phyloP scores from a whole-genome alignment of 1,140 invertebrate species.

The Scaptomyza montana region DNA sequence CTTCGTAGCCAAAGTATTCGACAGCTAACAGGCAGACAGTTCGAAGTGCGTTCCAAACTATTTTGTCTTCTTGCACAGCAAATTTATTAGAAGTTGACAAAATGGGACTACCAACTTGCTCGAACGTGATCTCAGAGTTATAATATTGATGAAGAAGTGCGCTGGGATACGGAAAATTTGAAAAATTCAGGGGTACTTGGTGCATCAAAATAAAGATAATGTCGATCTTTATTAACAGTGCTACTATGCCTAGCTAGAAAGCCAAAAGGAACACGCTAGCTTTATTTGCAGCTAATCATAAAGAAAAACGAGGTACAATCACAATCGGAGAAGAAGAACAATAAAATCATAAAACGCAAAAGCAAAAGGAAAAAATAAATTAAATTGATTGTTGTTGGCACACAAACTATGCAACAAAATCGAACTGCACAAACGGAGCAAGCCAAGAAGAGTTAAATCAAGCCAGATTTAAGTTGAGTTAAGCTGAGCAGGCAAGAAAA shows the following conservation, averaged over 20 bases:
- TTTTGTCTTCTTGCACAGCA: conserved; percentile 19
- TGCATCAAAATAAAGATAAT: too few species aligned
- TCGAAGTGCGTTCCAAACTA: conserved; percentile 39
- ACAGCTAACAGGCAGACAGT: conserved; percentile 12
- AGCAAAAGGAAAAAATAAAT: neutral
- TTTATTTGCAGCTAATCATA: too few species aligned
- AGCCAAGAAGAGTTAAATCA: conserved; percentile 27
- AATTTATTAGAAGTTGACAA: conserved; percentile 61
- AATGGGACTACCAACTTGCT: conserved; percentile 26
- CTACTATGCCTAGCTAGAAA: too few species aligned
- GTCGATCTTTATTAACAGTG: too few species aligned
- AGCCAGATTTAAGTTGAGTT: conserved; percentile 33
- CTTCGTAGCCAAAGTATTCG: neutral
- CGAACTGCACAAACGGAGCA: conserved; percentile 37
- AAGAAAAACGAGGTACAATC: too few species aligned
- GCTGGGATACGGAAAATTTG: neutral
- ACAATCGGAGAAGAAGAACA: conserved; percentile 9
- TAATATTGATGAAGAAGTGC: conserved; percentile 18
- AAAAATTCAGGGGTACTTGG: too few species aligned
- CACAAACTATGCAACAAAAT: conserved; percentile 45
- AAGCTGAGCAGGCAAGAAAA: conserved; percentile 61
- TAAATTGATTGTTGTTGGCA: conserved; percentile 54
- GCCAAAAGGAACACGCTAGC: too few species aligned
- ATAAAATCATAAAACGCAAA: conserved; percentile 11
- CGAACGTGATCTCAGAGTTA: conserved; percentile 37